Evolutionary conservation across 2,797 vertebrate genomes (phyloP).

Genomic region (Peromyscus eremicus): DNA sequence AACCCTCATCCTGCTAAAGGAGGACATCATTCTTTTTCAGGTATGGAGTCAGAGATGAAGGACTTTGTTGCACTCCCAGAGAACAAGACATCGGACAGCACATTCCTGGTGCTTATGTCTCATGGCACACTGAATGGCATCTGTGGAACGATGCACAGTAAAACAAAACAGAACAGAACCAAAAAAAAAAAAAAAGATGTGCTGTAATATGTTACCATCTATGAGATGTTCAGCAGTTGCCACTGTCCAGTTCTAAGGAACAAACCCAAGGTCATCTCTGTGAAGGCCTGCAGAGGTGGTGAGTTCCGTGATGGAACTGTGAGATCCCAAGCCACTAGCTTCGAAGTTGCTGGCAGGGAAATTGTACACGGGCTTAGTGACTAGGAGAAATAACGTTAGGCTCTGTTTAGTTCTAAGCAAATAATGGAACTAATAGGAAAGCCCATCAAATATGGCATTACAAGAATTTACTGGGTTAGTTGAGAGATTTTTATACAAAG

Average conservation of each 20-base stretch:
- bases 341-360: rapidly evolving
- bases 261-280: constrained; percentile 93
- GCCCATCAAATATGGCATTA: neutral
- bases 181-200: constrained; percentile 76
- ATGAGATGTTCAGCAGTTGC: constrained; percentile 86
- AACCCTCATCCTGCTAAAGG: neutral
- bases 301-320: neutral
- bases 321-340: too few species aligned
- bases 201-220: constrained; percentile 88
- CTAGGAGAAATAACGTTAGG: neutral
- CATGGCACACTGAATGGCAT: constrained; percentile 89
- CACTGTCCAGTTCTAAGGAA: constrained; percentile 86
- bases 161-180: rapidly evolving
- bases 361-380: rapidly evolving
- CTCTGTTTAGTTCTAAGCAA: neutral
- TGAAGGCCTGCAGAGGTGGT: constrained; percentile 94
- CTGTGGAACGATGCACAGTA: constrained; percentile 82
- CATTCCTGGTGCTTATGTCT: constrained; percentile 94
- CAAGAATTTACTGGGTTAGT: neutral
- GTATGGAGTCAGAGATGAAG: constrained; percentile 84
- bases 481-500: neutral
- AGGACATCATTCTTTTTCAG: constrained; percentile 69
- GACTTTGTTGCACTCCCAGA: constrained; percentile 87
- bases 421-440: neutral
- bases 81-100: constrained; percentile 91